Evolutionary conservation across 64 coral and sea anemone genomes (phyloP), one percentile per base, ranked within the genome.

Genomic region (Orbicella faveolata): DNA sequence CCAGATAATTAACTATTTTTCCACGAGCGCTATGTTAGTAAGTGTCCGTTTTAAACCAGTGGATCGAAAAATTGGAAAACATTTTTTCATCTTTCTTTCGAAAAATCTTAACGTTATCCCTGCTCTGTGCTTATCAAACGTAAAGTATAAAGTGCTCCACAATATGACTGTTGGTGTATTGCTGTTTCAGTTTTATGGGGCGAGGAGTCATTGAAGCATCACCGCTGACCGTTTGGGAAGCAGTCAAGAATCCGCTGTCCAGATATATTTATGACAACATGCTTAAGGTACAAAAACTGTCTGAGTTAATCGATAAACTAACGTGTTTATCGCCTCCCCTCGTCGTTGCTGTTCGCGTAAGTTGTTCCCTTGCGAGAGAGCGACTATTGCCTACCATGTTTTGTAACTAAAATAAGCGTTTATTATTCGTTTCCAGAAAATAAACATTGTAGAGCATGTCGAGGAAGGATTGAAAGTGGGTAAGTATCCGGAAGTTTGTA

Each of bases 211-310:
- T 98, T 20, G 63, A 92, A 16, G 87, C 94, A 64, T 52, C 90
- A 86, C 90, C 96, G 21, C 87, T 3, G 74, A 98, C 93, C 67
- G 93, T 98, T 30, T 92, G 93, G 90, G 93, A 98, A 70, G 93
- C 96, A 75, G 96, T 98, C 5, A 88, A 73, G 30, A 98, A 94
- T 59, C 96, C 96, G 57, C 83, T 94, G 21, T 98, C 96, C 61
- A 81, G 96, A 84, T 98, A 94, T 57, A 94, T 98, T 80, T 98
- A 98, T 81, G 96, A 98, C 74, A 94, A 90, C 76, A 98, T 98
- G 96, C 84, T 98, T 72, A 98, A 98, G 93, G 96, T 98, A 92
- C 6, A 4, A 48, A 48, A 6, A 48, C 2, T 48, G 44, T 48
- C 7, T 48, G 44, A 48, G 44, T 48, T 48, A 48, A 48, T 48